Evolutionary conservation across 2,888 invertebrate species (phyloP).

Genomic region (Lottia gigantea): DNA sequence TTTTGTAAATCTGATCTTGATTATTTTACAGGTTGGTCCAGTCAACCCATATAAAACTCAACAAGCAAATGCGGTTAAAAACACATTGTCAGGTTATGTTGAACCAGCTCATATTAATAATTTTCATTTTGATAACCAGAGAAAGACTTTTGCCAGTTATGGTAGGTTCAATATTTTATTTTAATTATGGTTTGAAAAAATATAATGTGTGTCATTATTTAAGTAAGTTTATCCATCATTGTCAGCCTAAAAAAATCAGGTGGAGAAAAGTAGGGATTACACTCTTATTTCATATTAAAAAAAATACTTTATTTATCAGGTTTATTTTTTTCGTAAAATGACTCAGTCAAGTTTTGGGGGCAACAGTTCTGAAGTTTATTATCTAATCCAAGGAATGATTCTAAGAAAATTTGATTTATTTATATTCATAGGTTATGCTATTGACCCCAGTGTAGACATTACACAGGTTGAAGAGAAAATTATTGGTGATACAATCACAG

Average conservation of each 20-base stretch:
- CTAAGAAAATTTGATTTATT: slow-evolving; percentile 15
- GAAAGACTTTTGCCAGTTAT: slow-evolving; percentile 91
- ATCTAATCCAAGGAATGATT: too few species aligned
- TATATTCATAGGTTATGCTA: slow-evolving; percentile 78
- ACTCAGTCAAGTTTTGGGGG: too few species aligned
- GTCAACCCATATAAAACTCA: slow-evolving; percentile 92
- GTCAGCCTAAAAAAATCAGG: too few species aligned
- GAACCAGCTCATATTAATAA: slow-evolving; percentile 95
- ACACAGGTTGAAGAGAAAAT: slow-evolving; percentile 66
- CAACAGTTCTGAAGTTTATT: too few species aligned
- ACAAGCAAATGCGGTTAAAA: slow-evolving; percentile 87
- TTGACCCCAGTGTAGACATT: slow-evolving; percentile 88
- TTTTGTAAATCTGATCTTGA: not conserved
- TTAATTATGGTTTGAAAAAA: too few species aligned
- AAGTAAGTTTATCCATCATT: too few species aligned
- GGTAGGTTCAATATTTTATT: slow-evolving; percentile 70
- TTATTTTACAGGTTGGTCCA: slow-evolving; percentile 77
- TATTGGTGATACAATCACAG: slow-evolving; percentile 77
- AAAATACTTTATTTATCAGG: too few species aligned
- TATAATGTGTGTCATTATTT: too few species aligned
- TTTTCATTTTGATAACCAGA: slow-evolving; percentile 97
- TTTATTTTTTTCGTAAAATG: too few species aligned
- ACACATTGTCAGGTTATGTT: slow-evolving; percentile 92
- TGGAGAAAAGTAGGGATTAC: too few species aligned
- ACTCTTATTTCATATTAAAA: too few species aligned